phyloP scores from a whole-genome alignment of 2,113 vertebrate species.

The Phocoena sinus region DNA sequence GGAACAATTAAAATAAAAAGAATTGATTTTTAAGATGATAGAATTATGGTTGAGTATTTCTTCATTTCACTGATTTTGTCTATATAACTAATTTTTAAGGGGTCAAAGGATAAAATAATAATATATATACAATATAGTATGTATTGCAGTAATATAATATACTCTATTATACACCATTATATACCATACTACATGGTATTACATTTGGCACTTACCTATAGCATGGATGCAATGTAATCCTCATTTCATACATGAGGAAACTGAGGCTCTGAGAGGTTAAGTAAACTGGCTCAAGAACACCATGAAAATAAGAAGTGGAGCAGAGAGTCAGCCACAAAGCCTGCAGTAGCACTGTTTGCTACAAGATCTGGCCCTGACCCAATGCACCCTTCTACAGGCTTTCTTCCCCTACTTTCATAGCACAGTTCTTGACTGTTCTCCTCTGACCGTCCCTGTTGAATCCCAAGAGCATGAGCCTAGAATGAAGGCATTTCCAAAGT shows the following conservation, averaged over 20 bases:
- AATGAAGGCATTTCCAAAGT: not conserved
- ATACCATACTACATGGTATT: not conserved
- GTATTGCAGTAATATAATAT: not conserved
- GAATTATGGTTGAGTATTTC: not conserved
- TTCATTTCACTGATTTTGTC: not conserved
- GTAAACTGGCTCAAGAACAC: not conserved
- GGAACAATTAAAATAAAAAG: not conserved
- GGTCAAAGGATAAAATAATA: not conserved
- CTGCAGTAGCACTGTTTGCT: not conserved
- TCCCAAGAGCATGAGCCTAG: not conserved
- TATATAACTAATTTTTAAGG: not conserved
- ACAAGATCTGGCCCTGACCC: not conserved
- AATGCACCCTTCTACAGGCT: not conserved
- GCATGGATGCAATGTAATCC: not conserved
- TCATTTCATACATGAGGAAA: not conserved
- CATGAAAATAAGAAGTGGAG: not conserved
- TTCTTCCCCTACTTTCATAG: not conserved
- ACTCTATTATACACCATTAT: not conserved
- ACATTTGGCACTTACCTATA: not conserved
- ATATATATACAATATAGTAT: not conserved
- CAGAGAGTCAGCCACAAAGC: not conserved
- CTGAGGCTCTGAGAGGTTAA: not conserved
- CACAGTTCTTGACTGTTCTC: not conserved
- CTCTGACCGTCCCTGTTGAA: not conserved
- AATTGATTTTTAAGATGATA: not conserved